Evolutionary conservation across 2,888 invertebrate genomes (phyloP).

Genomic region (Trachelus iudaicus): DNA sequence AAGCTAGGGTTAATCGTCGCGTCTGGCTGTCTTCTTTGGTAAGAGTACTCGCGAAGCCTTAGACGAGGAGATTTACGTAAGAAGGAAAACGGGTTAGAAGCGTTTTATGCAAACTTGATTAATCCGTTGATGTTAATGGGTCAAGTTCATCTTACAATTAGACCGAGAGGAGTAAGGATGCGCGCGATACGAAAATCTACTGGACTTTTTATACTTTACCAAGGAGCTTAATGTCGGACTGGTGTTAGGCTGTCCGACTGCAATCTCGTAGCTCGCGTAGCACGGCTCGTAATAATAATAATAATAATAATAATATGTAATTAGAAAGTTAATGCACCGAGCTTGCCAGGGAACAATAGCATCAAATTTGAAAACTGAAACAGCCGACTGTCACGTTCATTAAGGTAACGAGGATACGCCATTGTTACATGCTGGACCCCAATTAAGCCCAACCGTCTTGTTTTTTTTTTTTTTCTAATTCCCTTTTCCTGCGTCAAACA

Average conservation of each 20-base stretch:
- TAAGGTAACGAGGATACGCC: background rate
- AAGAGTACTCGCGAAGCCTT: constrained; percentile 31
- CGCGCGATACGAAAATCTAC: background rate
- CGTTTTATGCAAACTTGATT: constrained; percentile 37
- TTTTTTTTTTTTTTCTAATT: background rate
- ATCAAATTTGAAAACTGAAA: background rate
- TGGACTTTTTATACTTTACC: background rate
- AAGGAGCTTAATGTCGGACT: background rate
- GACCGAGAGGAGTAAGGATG: constrained; percentile 5
- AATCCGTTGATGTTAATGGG: constrained; percentile 38
- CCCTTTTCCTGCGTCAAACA: background rate
- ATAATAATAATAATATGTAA: background rate
- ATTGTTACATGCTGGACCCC: constrained; percentile 1
- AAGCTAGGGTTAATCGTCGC: background rate
- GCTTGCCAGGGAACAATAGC: constrained; percentile 1
- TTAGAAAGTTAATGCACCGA: background rate
- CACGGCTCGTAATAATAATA: background rate
- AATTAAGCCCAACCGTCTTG: background rate
- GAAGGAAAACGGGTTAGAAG: constrained; percentile 31
- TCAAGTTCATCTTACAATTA: constrained; percentile 36
- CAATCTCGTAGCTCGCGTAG: background rate
- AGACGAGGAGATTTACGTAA: constrained; percentile 39
- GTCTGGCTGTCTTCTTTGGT: background rate
- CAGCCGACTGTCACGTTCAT: background rate
- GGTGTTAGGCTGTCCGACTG: background rate